Base-by-base conservation (phyloP, 2,888 invertebrate genomes). In the Dolichopus griseipennis region DNA sequence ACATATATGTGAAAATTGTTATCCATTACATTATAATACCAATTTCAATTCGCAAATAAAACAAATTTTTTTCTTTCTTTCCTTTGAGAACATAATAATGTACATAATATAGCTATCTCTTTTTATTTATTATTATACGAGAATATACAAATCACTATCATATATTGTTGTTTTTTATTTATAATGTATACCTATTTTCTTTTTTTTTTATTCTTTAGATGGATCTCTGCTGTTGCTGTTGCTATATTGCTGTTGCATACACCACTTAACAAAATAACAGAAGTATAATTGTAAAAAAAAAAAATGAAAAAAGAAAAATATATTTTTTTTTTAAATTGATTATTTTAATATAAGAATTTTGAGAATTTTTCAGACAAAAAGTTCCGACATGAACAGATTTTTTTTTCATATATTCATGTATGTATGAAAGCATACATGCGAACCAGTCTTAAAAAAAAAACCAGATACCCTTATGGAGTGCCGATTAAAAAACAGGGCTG, bases 361-460 rank as follows among this genome's bases (percentile, higher is more conserved):
- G 3, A 27, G 27, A 27, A 27, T 27, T 27, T n/a, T 27, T 27
- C 52, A 52, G 52, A 52, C 52, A 52, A 52, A 52, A 52, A 18
- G 18, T 52, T 52, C 52, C 52, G 52, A 52, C 52, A 52, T 18
- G 52, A 52, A 52, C 52, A 52, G 52, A 52, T 52, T 52, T 52
- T 52, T 18, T 18, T 52, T 37, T 37, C 1, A 37, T 5, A 12
- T 37, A 2, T 37, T 37, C 8, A 37, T 10, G 8, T 37, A 37
- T 7, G 37, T 10, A 37, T 37, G 9, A 34, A 34, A 34, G 34
- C 5, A 9, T 34, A 34, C 6, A 34, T 7, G 9, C 9, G 34
- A 7, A 34, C 34, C 34, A 34, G n/a, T n/a, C n/a, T n/a, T n/a
- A 27, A 27, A 27, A 27, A 27, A 27, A 27, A 27, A 27, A n/a